These are phyloP conservation scores for Gulo gulo DNA, from an alignment of 2,113 vertebrate genomes.

Conservation along the genomic window DNA sequence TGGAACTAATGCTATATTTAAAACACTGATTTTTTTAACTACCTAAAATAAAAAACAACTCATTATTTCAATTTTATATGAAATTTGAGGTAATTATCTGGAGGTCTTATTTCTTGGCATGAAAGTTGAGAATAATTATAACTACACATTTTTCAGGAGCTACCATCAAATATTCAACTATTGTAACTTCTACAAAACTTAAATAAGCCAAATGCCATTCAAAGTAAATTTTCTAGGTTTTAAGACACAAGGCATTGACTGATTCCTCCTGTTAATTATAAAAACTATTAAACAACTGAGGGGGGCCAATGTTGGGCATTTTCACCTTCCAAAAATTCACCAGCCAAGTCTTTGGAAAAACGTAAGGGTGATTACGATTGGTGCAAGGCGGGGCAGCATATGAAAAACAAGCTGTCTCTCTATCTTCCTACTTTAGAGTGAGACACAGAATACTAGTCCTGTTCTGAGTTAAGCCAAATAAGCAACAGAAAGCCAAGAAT, in stretches of 20 bases:
- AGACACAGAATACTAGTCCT: neutral
- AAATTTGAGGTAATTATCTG: slow-evolving; percentile 41
- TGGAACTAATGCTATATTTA: slow-evolving; percentile 58
- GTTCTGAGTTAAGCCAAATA: neutral
- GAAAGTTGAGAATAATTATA: neutral
- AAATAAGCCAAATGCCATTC: neutral
- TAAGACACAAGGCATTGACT: neutral
- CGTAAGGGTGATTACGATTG: neutral
- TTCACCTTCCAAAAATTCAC: slow-evolving; percentile 14
- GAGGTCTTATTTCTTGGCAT: slow-evolving; percentile 48
- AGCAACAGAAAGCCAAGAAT: neutral
- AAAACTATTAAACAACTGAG: neutral
- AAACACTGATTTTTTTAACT: slow-evolving; percentile 36
- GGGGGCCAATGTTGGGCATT: neutral
- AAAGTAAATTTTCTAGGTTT: neutral
- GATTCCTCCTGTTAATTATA: neutral
- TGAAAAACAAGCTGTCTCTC: neutral
- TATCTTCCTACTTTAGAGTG: neutral
- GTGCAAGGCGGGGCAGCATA: neutral
- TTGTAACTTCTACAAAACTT: neutral
- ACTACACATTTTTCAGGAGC: neutral
- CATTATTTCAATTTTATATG: slow-evolving; percentile 21
- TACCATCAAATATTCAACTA: neutral
- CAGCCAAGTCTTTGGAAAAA: neutral
- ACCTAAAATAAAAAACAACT: slow-evolving; percentile 37